Base-by-base conservation (phyloP, 2,113 vertebrate genomes). In the Porphyrio hochstetteri region DNA sequence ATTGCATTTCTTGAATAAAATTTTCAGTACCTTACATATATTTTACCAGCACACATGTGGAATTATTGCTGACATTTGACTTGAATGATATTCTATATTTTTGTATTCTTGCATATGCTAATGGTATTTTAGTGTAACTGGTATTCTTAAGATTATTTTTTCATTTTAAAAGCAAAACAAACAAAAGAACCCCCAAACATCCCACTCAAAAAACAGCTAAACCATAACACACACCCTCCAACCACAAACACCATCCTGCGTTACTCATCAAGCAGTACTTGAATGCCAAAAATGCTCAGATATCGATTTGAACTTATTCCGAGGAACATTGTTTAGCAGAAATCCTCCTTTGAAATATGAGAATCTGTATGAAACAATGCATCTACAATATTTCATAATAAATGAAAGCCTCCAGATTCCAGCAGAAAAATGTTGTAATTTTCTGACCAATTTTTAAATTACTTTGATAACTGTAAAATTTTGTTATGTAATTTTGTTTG, bases 21-120 rank as follows among this genome's bases (percentile, higher is more conserved):
- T 57, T 93, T 94, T 77, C 65, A 82, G 33, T 52, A 60, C 11
- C 40, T 92, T 72, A 7, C 16, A 77, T 70, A 81, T 80, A 71
- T 64, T 75, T 61, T 87, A 8, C 27, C 59, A 90, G 53, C 19
- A 95, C 55, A 86, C 2, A 55, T 42, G 4, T 92, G 4, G 85
- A 88, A 53, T 76, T 75, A 87, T 61, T 86, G 28, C 16, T 96
- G 78, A 21, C 5, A 64, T 93, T 93, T 96, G 69, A 93, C 69
- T 88, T 70, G 75, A 95, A 40, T 82, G 16, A 61, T 86, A 28
- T 35, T 15, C n/a, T 88, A 9, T 78, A 69, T 87, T 67, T 53
- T 33, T 84, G 11, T 55, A 71, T 70, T 52, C 71, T 91, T 94
- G 33, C 36, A 67, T 63, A 67, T 65, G 53, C 40, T 87, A 90